These are phyloP conservation scores for Palaemon carinicauda DNA, from an alignment of 1,140 invertebrate species.

Conservation along the genomic window DNA sequence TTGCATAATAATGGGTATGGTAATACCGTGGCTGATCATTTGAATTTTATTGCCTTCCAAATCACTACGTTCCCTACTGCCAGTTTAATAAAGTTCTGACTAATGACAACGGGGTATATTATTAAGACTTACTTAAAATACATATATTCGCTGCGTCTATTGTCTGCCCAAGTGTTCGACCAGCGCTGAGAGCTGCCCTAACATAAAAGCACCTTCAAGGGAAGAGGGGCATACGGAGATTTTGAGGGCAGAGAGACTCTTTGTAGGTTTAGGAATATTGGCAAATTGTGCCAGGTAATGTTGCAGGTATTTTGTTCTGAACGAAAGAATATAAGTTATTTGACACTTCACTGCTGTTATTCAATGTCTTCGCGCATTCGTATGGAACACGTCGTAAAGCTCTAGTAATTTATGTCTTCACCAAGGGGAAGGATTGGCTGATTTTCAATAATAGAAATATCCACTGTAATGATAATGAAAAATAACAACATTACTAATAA, in stretches of 20 bases:
- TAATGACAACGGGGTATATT: constrained; percentile 51
- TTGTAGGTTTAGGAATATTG: not conserved
- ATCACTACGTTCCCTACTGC: constrained; percentile 51
- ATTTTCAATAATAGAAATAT: no score
- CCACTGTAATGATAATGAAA: no score
- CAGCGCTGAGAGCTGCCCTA: constrained; percentile 32
- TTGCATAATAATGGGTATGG: constrained; percentile 55
- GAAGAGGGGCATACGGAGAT: not conserved
- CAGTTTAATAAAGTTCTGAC: constrained; percentile 57
- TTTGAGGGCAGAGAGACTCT: not conserved
- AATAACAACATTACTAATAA: no score
- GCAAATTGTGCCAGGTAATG: not conserved
- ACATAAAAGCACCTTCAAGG: constrained; percentile 17
- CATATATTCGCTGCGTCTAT: constrained; percentile 50
- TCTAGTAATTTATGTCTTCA: no score
- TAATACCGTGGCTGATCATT: constrained; percentile 53
- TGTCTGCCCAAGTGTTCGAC: constrained; percentile 39
- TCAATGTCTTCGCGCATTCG: no score
- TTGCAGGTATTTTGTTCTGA: not conserved
- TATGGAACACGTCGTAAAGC: no score
- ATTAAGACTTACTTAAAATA: constrained; percentile 57
- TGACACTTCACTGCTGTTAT: no score
- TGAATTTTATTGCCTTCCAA: constrained; percentile 55
- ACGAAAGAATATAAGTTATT: no score
- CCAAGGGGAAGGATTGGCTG: no score